Conservation (phyloP, 2,888 invertebrate genomes). For the Nomada ferruginata region DNA sequence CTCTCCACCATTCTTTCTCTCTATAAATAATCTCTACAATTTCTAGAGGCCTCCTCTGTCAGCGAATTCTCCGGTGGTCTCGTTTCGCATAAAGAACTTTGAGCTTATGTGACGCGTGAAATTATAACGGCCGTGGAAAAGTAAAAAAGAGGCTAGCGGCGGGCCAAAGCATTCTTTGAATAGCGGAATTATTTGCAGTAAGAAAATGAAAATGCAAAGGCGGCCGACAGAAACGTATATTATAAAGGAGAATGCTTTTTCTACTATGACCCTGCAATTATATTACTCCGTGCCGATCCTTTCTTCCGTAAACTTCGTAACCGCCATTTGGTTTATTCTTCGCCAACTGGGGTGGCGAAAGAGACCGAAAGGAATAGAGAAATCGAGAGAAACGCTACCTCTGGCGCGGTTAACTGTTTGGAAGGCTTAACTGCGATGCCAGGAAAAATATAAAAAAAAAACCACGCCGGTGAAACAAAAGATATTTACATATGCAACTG, state of each 20-base stretch:
- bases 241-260: constrained; percentile 52
- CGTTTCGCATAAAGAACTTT: constrained; percentile 69
- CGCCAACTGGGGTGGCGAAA: neutral
- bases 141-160: constrained; percentile 36
- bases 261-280: constrained; percentile 51
- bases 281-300: constrained; percentile 51
- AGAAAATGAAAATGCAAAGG: constrained; percentile 62
- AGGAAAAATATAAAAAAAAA: constrained; percentile 13
- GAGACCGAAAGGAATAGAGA: neutral
- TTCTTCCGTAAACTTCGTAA: constrained; percentile 46
- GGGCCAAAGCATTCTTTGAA: constrained; percentile 56
- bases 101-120: constrained; percentile 77
- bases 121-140: constrained; percentile 67
- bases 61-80: constrained; percentile 69
- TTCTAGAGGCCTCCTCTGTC: constrained; percentile 63
- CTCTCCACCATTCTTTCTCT: constrained; percentile 13
- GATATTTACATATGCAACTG: constrained; percentile 18
- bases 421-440: constrained; percentile 14
- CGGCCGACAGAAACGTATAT: constrained; percentile 51
- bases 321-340: constrained; percentile 42
- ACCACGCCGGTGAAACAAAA: neutral
- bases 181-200: constrained; percentile 58
- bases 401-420: neutral
- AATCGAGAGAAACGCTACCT: neutral
- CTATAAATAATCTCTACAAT: constrained; percentile 72